A percentile compares a stretch with the other conserved stretches of the same genome.
Conservation (phyloP, 2,797 vertebrate genomes). For the Myiotriccus ornatus region DNA sequence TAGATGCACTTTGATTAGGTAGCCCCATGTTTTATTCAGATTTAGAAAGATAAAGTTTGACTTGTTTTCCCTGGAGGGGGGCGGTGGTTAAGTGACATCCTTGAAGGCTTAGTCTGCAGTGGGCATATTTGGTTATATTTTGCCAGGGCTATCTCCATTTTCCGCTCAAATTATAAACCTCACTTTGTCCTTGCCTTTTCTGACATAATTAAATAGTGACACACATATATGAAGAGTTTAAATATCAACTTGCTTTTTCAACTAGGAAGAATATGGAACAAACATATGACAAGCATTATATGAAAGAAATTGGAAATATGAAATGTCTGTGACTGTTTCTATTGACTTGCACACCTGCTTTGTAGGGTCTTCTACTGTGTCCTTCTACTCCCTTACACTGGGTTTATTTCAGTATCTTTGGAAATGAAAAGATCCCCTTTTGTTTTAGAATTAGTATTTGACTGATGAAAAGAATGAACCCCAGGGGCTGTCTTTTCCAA, state of each 20-base stretch:
- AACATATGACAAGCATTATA: not conserved
- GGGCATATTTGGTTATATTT: not conserved
- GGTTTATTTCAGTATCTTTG: slow-evolving; percentile 49
- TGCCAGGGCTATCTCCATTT: not conserved
- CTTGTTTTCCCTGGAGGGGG: not conserved
- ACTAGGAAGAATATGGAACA: not conserved
- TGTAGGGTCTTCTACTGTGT: slow-evolving; percentile 2
- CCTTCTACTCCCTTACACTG: not conserved
- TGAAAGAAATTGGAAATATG: not conserved
- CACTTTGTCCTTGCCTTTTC: not conserved
- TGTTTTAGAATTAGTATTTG: slow-evolving; percentile 49
- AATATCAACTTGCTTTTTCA: not conserved
- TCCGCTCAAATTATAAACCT: not conserved
- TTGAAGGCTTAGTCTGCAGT: not conserved
- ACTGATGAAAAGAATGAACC: slow-evolving; percentile 64
- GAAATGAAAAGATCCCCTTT: slow-evolving; percentile 52
- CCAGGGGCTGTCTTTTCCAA: slow-evolving; percentile 64
- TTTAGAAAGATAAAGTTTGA: not conserved
- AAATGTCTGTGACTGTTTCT: not conserved
- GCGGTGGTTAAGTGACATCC: not conserved
- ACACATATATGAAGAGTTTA: not conserved
- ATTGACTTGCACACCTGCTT: not conserved
- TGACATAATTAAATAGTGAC: not conserved
- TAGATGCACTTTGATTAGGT: not conserved
- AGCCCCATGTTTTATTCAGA: not conserved